These are phyloP conservation scores for Schrankia costaestrigalis DNA, from an alignment of 2,888 invertebrate species.

Conservation along the genomic window DNA sequence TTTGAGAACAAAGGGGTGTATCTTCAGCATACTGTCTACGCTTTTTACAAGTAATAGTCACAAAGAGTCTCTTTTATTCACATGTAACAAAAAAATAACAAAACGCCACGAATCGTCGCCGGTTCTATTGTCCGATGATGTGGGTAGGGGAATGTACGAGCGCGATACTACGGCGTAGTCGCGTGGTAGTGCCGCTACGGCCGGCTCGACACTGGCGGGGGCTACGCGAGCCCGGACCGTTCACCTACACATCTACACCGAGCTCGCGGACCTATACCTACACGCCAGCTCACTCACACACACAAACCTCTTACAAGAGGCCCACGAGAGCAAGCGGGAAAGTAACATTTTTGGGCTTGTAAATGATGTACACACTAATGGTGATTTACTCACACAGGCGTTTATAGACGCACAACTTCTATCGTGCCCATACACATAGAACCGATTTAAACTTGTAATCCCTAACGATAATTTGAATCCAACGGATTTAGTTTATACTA, in stretches of 20 bases:
- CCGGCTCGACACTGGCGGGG: conserved; percentile 75
- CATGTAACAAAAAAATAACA: conserved; percentile 69
- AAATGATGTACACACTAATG: conserved; percentile 71
- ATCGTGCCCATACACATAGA: conserved; percentile 59
- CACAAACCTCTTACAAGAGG: conserved; percentile 46
- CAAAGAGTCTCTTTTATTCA: conserved; percentile 64
- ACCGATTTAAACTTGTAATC: conserved; percentile 78
- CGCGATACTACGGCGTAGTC: conserved; percentile 60
- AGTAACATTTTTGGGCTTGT: conserved; percentile 73
- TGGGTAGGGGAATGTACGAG: conserved; percentile 37
- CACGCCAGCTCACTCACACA: conserved; percentile 54
- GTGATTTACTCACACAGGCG: conserved; percentile 64
- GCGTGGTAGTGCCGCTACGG: conserved; percentile 68
- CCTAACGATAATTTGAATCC: conserved; percentile 76
- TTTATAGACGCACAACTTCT: conserved; percentile 44
- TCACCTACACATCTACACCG: conserved; percentile 55
- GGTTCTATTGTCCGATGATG: conserved; percentile 62
- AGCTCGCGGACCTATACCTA: conserved; percentile 51
- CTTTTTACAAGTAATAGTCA: conserved; percentile 55
- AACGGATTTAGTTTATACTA: conserved; percentile 60
- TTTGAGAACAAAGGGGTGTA: conserved; percentile 44
- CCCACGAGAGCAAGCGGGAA: conserved; percentile 66
- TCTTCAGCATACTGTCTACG: conserved; percentile 51
- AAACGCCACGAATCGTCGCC: conserved; percentile 65
- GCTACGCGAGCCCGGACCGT: conserved; percentile 72